Conservation (phyloP, 1,140 invertebrate species). For the Stenopsyche tienmushanensis region DNA sequence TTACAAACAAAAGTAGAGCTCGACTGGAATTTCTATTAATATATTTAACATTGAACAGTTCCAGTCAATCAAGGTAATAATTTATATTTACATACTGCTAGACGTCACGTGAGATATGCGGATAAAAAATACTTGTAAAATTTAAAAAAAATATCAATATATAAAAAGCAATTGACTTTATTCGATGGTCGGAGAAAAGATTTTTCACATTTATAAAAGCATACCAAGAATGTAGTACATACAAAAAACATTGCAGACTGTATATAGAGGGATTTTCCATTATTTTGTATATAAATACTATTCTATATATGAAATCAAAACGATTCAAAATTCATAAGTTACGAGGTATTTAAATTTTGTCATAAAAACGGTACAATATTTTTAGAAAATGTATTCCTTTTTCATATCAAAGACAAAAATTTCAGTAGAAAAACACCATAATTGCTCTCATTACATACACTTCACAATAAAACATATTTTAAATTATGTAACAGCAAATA, state of each 20-base stretch:
- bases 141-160: background rate
- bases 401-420: too few relatives aligned
- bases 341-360: background rate
- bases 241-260: background rate
- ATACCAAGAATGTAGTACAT: background rate
- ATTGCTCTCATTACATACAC: too few relatives aligned
- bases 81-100: too few relatives aligned
- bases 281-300: background rate
- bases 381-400: background rate
- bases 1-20: too few relatives aligned
- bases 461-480: too few relatives aligned
- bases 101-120: too few relatives aligned
- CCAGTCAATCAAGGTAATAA: too few relatives aligned
- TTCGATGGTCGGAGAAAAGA: background rate
- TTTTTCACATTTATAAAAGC: background rate
- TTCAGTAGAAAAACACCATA: too few relatives aligned
- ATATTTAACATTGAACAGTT: too few relatives aligned
- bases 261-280: background rate
- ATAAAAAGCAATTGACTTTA: conserved; percentile 8
- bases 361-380: background rate
- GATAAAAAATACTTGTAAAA: too few relatives aligned
- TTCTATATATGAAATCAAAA: background rate
- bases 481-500: conserved; percentile 10
- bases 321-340: background rate
- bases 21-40: too few relatives aligned